These are phyloP conservation scores for Trichonephila inaurata DNA, from an alignment of 1,140 invertebrate genomes.

Conservation along the genomic window DNA sequence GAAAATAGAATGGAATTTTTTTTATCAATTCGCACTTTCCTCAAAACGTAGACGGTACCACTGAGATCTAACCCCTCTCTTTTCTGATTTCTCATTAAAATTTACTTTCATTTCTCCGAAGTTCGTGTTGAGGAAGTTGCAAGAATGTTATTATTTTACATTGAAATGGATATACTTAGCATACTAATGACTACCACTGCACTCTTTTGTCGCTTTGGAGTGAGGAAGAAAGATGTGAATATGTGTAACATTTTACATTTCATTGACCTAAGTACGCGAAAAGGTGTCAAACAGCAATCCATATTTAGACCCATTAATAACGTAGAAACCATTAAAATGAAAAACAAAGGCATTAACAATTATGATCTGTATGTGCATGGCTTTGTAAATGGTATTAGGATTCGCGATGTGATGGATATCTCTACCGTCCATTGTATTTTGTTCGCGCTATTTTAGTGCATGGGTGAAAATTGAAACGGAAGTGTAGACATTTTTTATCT, in stretches of 20 bases:
- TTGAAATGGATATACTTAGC: neutral
- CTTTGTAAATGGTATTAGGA: neutral
- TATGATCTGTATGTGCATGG: neutral
- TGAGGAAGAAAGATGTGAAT: neutral
- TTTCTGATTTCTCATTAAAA: neutral
- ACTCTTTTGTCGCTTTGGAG: neutral
- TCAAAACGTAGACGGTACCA: too few relatives aligned
- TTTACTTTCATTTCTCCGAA: neutral
- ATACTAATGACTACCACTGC: neutral
- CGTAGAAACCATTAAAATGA: neutral
- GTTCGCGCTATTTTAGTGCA: neutral
- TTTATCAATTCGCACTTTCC: too few relatives aligned
- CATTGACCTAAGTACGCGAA: neutral
- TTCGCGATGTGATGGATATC: neutral
- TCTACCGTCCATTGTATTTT: neutral
- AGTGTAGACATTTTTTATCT: neutral
- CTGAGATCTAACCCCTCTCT: neutral
- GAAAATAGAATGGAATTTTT: too few relatives aligned
- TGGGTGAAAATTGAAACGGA: neutral
- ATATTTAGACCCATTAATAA: neutral
- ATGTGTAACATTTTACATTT: neutral
- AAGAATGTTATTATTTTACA: neutral
- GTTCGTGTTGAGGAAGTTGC: neutral
- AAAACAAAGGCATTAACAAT: neutral
- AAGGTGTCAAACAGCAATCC: neutral